Percentiles rank a stretch among this genome's conserved stretches.
These are phyloP conservation scores for Actinernus sp. DNA, from an alignment of 92 coral and sea anemone genomes.

Conservation along the genomic window DNA sequence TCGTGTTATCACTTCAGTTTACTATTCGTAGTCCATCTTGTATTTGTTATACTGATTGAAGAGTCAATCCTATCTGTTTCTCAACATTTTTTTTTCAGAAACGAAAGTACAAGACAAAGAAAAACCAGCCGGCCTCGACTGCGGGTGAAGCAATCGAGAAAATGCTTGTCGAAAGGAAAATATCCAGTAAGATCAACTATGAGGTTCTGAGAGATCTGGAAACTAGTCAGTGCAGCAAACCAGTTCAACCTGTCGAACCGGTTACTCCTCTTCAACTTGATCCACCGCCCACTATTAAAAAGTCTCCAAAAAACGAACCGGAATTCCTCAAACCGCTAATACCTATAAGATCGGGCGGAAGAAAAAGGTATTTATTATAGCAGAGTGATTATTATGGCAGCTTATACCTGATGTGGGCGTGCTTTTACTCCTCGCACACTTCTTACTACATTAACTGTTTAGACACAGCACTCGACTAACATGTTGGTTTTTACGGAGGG, in stretches of 20 bases:
- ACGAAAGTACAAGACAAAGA: constrained; percentile 83
- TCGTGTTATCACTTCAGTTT: too few relatives aligned
- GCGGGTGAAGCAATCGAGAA: constrained; percentile 99
- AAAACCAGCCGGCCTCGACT: constrained; percentile 77
- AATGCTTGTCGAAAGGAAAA: constrained; percentile 97
- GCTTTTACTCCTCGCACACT: too few relatives aligned
- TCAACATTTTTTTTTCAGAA: too few relatives aligned
- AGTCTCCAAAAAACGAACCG: constrained; percentile 1
- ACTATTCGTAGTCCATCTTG: too few relatives aligned
- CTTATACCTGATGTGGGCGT: too few relatives aligned
- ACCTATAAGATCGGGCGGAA: constrained; percentile 69
- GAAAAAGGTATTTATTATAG: constrained; percentile 57
- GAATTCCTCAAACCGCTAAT: constrained; percentile 79
- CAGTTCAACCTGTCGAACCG: constrained; percentile 57
- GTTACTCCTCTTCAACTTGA: constrained; percentile 35
- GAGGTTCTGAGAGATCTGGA: constrained; percentile 95
- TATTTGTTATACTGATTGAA: too few relatives aligned
- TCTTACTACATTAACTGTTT: too few relatives aligned
- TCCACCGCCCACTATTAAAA: constrained; percentile 29
- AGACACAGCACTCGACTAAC: too few relatives aligned
- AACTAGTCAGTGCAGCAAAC: constrained; percentile 72
- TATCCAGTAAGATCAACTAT: constrained; percentile 95
- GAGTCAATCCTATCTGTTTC: too few relatives aligned
- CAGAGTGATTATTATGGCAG: too few relatives aligned
- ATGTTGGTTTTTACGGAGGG: too few relatives aligned